These are phyloP conservation scores for Sceloporus undulatus DNA, from an alignment of 2,113 vertebrate species.

Conservation along the genomic window DNA sequence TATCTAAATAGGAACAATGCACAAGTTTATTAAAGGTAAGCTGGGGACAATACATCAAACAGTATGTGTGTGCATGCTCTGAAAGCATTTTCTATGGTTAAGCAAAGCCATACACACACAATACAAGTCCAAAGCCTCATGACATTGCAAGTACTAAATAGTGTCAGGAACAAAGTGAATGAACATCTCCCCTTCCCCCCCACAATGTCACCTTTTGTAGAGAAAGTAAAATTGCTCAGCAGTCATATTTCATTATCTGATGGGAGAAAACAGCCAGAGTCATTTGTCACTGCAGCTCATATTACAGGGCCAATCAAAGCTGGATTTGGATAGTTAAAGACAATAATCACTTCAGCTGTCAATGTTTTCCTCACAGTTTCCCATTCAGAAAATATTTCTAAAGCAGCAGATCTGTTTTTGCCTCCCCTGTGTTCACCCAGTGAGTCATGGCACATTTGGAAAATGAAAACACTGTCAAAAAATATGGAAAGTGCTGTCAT, in stretches of 20 bases:
- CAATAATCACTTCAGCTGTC: constrained; percentile 56
- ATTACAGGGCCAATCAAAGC: constrained; percentile 54
- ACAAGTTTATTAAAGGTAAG: constrained; percentile 23
- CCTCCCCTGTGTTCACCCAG: constrained; percentile 55
- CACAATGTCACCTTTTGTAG: constrained; percentile 51
- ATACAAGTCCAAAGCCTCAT: constrained; percentile 22
- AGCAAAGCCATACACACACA: constrained; percentile 15
- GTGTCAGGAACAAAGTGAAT: constrained; percentile 43
- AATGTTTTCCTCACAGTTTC: constrained; percentile 58
- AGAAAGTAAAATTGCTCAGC: constrained; percentile 38
- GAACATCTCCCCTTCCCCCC: constrained; percentile 36
- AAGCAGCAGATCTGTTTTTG: constrained; percentile 54
- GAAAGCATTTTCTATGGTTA: constrained; percentile 54
- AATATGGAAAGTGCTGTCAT: constrained; percentile 65
- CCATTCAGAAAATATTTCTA: constrained; percentile 65
- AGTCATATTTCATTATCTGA: constrained; percentile 43
- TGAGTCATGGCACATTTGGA: constrained; percentile 54
- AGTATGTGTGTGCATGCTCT: background rate
- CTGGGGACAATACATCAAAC: constrained; percentile 21
- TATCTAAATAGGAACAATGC: constrained; percentile 3
- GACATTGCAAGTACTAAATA: constrained; percentile 33
- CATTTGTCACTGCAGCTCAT: constrained; percentile 51
- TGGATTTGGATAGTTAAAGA: constrained; percentile 42
- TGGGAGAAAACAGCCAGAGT: constrained; percentile 37
- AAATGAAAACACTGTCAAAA: constrained; percentile 59